Evolutionary conservation across 2,888 invertebrate genomes (phyloP).

Genomic region (Mesochorus sp.): DNA sequence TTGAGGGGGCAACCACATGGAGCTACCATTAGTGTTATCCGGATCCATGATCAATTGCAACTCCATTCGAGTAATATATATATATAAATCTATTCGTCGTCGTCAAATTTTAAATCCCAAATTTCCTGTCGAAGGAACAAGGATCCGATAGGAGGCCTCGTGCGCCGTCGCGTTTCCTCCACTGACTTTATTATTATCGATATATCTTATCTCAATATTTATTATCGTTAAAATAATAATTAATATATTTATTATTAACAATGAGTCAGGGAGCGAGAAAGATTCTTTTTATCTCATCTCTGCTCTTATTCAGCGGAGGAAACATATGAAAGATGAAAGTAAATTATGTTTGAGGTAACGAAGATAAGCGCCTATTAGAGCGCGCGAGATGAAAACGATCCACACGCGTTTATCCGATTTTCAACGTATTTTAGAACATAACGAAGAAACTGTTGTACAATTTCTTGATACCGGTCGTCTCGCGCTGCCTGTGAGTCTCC

Average conservation of each 20-base stretch:
- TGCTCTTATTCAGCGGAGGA: too few species aligned
- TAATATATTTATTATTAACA: too few species aligned
- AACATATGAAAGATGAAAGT: constrained; percentile 1
- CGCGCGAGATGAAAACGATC: neutral
- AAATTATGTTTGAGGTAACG: neutral
- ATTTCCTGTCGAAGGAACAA: neutral
- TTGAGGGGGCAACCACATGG: constrained; percentile 74
- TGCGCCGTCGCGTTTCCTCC: too few species aligned
- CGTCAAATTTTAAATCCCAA: neutral
- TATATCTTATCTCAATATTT: too few species aligned
- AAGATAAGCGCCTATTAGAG: neutral
- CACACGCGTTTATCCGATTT: constrained; percentile 49
- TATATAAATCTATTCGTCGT: neutral
- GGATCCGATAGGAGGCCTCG: too few species aligned
- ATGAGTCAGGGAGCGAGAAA: too few species aligned
- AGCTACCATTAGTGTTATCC: constrained; percentile 72
- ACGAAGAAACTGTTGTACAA: constrained; percentile 94
- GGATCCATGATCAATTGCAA: constrained; percentile 78
- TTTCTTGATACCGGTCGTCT: constrained; percentile 93
- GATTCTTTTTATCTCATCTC: too few species aligned
- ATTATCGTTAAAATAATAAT: too few species aligned
- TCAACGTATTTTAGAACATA: constrained; percentile 87
- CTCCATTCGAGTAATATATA: constrained; percentile 71
- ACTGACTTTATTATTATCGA: too few species aligned
- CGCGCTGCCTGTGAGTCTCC: constrained; percentile 91